phyloP scores from a whole-genome alignment of 2,888 invertebrate genomes.

The Dorcus parallelipipedus region DNA sequence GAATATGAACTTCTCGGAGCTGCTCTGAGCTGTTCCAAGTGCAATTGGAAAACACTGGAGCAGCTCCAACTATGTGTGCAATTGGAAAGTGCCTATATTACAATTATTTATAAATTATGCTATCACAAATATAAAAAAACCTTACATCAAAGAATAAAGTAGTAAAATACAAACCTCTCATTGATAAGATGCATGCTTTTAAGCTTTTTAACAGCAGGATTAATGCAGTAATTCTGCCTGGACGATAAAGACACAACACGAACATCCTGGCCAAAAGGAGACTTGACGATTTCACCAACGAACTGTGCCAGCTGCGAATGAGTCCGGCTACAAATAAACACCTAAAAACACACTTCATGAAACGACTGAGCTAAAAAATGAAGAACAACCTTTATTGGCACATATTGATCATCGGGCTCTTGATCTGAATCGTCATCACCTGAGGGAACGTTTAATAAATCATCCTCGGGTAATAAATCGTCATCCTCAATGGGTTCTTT shows the following conservation, averaged over 20 bases:
- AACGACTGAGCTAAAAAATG: background rate
- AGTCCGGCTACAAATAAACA: conserved; percentile 93
- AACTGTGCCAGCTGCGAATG: conserved; percentile 96
- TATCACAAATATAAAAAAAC: too few relatives aligned
- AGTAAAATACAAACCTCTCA: conserved; percentile 60
- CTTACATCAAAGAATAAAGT: too few relatives aligned
- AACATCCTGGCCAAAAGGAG: conserved; percentile 66
- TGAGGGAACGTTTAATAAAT: conserved; percentile 18
- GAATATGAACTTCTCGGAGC: too few relatives aligned
- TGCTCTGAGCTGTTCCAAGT: too few relatives aligned
- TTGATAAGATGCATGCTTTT: conserved; percentile 79
- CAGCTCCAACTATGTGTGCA: too few relatives aligned
- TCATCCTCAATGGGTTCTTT: conserved; percentile 24
- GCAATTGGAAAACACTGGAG: too few relatives aligned
- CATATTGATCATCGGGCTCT: conserved; percentile 49
- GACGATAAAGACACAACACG: conserved; percentile 85
- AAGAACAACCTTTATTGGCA: conserved; percentile 38
- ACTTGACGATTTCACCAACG: conserved; percentile 86
- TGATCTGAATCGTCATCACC: conserved; percentile 37
- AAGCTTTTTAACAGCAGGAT: conserved; percentile 70
- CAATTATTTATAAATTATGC: too few relatives aligned
- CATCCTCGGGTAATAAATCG: conserved; percentile 57
- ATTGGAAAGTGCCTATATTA: too few relatives aligned
- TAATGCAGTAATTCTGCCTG: conserved; percentile 87
- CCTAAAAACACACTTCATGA: conserved; percentile 52